Evolutionary conservation across 2,797 vertebrate genomes (phyloP).

Genomic region (Eupleurogrammus muticus): DNA sequence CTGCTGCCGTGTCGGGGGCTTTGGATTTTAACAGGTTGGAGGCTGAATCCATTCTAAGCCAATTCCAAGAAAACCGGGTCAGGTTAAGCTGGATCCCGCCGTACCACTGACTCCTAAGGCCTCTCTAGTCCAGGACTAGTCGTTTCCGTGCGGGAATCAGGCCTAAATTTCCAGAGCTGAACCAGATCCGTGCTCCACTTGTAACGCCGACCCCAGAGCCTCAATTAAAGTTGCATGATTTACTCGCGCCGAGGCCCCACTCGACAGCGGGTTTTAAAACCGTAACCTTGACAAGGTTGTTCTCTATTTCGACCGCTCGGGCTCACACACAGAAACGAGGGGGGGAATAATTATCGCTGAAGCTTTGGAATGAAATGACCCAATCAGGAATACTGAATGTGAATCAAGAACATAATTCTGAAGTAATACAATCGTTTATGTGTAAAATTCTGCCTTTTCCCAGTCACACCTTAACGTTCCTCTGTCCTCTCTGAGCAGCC

Average conservation of each 20-base stretch:
- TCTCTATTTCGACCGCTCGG: not conserved
- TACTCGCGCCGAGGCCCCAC: not conserved
- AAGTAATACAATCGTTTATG: not conserved
- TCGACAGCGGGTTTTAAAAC: constrained; percentile 7
- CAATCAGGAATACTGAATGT: constrained; percentile 2
- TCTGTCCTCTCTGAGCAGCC: not conserved
- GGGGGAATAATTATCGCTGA: not conserved
- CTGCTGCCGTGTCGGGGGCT: no score
- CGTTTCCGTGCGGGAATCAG: not conserved
- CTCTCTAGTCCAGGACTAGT: not conserved
- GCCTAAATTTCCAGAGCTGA: not conserved
- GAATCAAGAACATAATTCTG: not conserved
- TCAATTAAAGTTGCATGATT: constrained; percentile 12
- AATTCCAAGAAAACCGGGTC: not conserved
- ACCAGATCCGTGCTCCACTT: constrained; percentile 1
- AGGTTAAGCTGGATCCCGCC: constrained; percentile 3
- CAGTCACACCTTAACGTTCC: no score
- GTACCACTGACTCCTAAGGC: not conserved
- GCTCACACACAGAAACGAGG: not conserved
- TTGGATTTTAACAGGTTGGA: constrained; percentile 7
- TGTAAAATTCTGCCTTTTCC: constrained; percentile 16
- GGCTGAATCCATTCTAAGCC: not conserved
- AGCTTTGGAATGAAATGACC: constrained; percentile 3
- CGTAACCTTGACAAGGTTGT: not conserved
- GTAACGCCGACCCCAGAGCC: not conserved